Base-by-base conservation (phyloP, 2,113 vertebrate genomes). In the Cepphus grylle region DNA sequence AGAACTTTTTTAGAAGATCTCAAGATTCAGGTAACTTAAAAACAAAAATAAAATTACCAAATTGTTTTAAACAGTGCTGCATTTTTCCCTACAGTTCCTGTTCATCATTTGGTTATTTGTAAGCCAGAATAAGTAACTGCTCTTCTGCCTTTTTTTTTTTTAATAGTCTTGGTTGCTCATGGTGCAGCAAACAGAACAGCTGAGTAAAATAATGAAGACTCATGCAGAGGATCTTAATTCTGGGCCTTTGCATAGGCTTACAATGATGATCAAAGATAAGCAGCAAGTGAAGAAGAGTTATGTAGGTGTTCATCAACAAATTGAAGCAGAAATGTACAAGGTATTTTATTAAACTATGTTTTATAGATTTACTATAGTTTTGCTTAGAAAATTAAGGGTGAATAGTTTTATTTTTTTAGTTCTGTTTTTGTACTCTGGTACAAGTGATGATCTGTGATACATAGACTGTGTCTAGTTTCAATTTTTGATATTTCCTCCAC, bases 201-300 rank as follows among this genome's bases (percentile, higher is more conserved):
- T 99, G 90, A 98, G 99, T 97, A 98, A 98, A 97, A 99, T 99
- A 95, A 98, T 99, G 99, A 98, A 98, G 96, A 97, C 97, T 19
- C 99, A 99, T 40, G 99, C 99, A 8, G 99, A 99, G 62, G 99
- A 99, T n/a, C 96, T 99, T 61, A 99, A 99, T 96, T 99, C 99
- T 3, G 99, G 99, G 30, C 99, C 99, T 16, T 97, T 99, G 21
- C 99, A 99, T 82, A 98, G 98, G 53, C 98, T 99, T 23, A 99
- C 99, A 59, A 98, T 99, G 88, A 98, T 99, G 98, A 99, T 99
- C 93, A 98, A 98, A 95, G 99, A 99, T 91, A 99, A 99, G 96
- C 99, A 99, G 78, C 99, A 99, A 94, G 98, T 99, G 79, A 99
- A 99, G 98, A 99, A 98, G 96, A 99, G 98, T 92, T 99, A 99